Evolutionary conservation across 1,140 invertebrate species (phyloP).

Genomic region (Psix sp.): DNA sequence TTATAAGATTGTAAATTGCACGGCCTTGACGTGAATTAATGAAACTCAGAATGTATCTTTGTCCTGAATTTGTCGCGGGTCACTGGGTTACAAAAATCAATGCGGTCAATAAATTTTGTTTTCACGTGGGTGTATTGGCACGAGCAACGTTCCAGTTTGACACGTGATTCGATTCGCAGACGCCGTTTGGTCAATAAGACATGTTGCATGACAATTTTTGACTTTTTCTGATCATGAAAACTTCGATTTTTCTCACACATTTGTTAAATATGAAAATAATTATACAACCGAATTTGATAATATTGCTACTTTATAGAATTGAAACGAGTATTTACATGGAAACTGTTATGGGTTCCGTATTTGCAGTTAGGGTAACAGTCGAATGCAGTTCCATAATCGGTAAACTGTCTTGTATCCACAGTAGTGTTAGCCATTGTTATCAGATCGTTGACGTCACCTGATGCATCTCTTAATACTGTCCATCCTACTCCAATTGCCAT

Average conservation of each 20-base stretch:
- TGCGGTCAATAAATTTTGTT: constrained; percentile 49
- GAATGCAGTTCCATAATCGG: constrained; percentile 66
- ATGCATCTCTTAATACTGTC: constrained; percentile 85
- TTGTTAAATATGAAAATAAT: too few species aligned
- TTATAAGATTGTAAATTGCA: constrained; percentile 7
- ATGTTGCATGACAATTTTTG: too few species aligned
- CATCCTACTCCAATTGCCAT: constrained; percentile 88
- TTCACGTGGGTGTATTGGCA: constrained; percentile 46
- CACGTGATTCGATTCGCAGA: constrained; percentile 17
- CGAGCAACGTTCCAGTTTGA: constrained; percentile 10
- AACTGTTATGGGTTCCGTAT: constrained; percentile 90
- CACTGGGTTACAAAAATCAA: constrained; percentile 57
- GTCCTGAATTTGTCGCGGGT: constrained; percentile 47
- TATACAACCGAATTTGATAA: background rate
- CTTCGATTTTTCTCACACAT: too few species aligned
- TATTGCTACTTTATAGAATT: background rate
- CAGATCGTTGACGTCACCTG: constrained; percentile 81
- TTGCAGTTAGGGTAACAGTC: constrained; percentile 74
- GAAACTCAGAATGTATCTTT: constrained; percentile 42
- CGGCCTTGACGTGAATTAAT: constrained; percentile 27
- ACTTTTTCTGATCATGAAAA: too few species aligned
- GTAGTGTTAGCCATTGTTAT: constrained; percentile 38
- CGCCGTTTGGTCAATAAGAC: constrained; percentile 52
- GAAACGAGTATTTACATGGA: constrained; percentile 79
- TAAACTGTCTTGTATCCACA: background rate